Evolutionary conservation across 2,888 invertebrate species (phyloP), one percentile per base, ranked within the genome.

Genomic region (Cephonodes hylas): DNA sequence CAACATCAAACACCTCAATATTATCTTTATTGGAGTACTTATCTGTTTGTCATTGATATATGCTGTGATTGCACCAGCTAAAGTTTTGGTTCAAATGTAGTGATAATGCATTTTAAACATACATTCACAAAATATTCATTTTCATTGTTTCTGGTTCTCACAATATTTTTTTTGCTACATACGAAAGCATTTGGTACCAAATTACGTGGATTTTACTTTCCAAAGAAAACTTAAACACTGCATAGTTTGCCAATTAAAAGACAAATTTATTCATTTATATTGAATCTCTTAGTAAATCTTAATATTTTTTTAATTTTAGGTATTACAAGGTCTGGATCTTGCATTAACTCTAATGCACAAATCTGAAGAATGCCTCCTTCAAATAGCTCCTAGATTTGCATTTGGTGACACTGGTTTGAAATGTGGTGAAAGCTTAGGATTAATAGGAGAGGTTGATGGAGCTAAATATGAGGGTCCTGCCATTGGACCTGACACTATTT

Each of bases 261-360:
- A n/a, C n/a, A n/a, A n/a, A n/a, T n/a, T n/a, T n/a, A n/a, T n/a
- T n/a, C n/a, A n/a, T n/a, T n/a, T n/a, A n/a, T n/a, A n/a, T n/a
- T n/a, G n/a, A n/a, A n/a, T n/a, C n/a, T n/a, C n/a, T n/a, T n/a
- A n/a, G n/a, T n/a, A n/a, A n/a, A n/a, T n/a, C n/a, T n/a, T n/a
- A n/a, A n/a, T n/a, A n/a, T n/a, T n/a, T n/a, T 38, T 22, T 1
- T 22, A 23, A 62, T 77, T 77, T 57, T 67, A 94, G 93, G 84
- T 95, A 7, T 85, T 96, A 59, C 95, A 96, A 95, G 98, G 98
- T 7, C 80, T 98, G 76, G 98, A 98, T 85, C 93, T 98, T 86
- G 95, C 96, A 18, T 84, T 98, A 68, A 95, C 97, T 23, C 88
- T 98, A 71, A 98, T 98, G 98, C 94, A 96, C 79, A 92, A 95